A percentile compares a stretch with the other conserved stretches of the same genome.
Evolutionary conservation across 1,140 invertebrate species (phyloP).

Genomic region (Drosophila willistoni): DNA sequence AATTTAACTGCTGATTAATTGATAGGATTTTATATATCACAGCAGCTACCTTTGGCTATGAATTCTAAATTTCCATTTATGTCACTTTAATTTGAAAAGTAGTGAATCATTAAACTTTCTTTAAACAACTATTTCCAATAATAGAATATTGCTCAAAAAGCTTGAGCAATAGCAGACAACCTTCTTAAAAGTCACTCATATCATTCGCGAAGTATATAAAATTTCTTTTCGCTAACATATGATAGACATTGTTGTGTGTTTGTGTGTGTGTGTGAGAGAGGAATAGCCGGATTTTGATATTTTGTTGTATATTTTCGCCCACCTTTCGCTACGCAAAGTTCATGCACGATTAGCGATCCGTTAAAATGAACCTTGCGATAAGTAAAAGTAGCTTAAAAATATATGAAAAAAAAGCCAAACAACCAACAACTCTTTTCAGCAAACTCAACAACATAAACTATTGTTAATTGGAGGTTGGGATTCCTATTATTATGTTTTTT

Average conservation of each 20-base stretch:
- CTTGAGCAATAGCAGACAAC: no score
- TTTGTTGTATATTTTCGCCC: conserved; percentile 14
- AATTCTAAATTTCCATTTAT: no score
- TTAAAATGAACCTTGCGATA: conserved; percentile 73
- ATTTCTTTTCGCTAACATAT: conserved; percentile 4
- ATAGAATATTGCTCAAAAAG: no score
- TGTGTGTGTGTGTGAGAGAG: conserved; percentile 22
- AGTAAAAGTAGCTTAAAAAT: conserved; percentile 76
- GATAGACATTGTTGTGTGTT: background rate
- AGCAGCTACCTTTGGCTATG: no score
- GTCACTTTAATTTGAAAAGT: no score
- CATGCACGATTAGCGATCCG: conserved; percentile 73
- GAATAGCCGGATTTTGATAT: conserved; percentile 29
- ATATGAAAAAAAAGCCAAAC: background rate
- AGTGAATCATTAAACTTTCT: no score
- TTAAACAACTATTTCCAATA: no score
- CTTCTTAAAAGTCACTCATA: background rate
- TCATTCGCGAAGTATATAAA: background rate
- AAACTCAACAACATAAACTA: conserved; percentile 41
- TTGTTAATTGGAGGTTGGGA: conserved; percentile 57
- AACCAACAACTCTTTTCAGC: conserved; percentile 56
- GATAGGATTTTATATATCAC: no score
- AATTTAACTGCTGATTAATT: no score
- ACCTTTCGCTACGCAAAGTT: conserved; percentile 67
- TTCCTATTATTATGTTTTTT: conserved; percentile 34